phyloP scores from a whole-genome alignment of 1,140 invertebrate genomes.

The Mamestra configurata region DNA sequence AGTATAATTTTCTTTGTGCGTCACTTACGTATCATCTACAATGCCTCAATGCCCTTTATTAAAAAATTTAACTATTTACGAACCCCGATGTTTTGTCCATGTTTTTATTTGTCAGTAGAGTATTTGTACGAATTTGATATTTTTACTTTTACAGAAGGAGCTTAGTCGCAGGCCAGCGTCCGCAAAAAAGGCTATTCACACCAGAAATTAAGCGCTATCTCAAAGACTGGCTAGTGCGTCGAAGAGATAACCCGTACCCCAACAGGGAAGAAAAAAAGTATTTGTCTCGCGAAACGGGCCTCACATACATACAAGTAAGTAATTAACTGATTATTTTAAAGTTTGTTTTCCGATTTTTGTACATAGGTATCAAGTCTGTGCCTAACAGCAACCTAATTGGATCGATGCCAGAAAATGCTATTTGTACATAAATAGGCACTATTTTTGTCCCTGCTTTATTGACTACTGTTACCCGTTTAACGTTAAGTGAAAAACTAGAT shows the following conservation, averaged over 20 bases:
- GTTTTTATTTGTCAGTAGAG: not conserved
- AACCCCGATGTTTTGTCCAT: slow-evolving; percentile 1
- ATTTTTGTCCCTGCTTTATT: slow-evolving; percentile 82
- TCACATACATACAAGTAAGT: slow-evolving; percentile 91
- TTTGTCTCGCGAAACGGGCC: slow-evolving; percentile 90
- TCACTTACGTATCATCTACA: slow-evolving; percentile 66
- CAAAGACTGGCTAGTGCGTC: slow-evolving; percentile 91
- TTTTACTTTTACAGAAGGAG: slow-evolving; percentile 83
- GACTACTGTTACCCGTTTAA: slow-evolving; percentile 57
- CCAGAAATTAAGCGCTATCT: slow-evolving; percentile 92
- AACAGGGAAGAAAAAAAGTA: slow-evolving; percentile 92
- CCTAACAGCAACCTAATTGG: slow-evolving; percentile 83
- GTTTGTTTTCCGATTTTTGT: slow-evolving; percentile 60
- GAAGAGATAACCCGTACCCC: slow-evolving; percentile 92
- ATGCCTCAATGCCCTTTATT: slow-evolving; percentile 57
- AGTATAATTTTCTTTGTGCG: slow-evolving; percentile 81
- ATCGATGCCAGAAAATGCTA: slow-evolving; percentile 80
- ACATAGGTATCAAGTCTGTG: slow-evolving; percentile 69
- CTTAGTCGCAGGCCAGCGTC: slow-evolving; percentile 88
- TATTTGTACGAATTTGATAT: not conserved
- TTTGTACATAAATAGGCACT: slow-evolving; percentile 86
- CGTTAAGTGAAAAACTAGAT: slow-evolving; percentile 43
- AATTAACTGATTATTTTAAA: slow-evolving; percentile 28
- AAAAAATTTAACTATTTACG: slow-evolving; percentile 9
- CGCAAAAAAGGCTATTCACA: slow-evolving; percentile 91